Percentiles rank a stretch among this genome's conserved stretches.
Conservation (phyloP, 2,888 invertebrate genomes). For the Apomyelois bistriatella region DNA sequence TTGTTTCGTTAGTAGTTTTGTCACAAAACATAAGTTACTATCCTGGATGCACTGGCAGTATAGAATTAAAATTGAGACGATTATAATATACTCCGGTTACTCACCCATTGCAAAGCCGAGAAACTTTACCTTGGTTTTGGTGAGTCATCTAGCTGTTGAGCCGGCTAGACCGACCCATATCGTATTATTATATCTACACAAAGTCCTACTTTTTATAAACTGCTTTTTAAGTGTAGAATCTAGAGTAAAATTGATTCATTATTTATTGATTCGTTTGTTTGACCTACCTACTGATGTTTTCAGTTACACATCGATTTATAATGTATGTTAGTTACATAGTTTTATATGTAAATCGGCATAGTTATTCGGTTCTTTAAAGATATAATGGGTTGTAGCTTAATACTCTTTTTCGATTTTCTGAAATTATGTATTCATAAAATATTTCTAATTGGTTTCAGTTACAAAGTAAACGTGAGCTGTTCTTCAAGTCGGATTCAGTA, state of each 20-base stretch:
- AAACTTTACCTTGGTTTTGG: conserved; percentile 42
- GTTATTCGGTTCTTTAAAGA: too few species aligned
- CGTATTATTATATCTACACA: conserved; percentile 10
- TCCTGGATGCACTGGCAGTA: too few species aligned
- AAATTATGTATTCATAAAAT: background rate
- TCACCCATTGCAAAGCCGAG: conserved; percentile 25
- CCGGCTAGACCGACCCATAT: conserved; percentile 44
- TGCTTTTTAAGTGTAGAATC: background rate
- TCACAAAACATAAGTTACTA: too few species aligned
- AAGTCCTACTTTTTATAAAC: background rate
- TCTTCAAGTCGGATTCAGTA: conserved; percentile 87
- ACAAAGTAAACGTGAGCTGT: conserved; percentile 92
- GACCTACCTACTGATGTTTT: too few species aligned
- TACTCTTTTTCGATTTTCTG: background rate
- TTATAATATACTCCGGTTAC: too few species aligned
- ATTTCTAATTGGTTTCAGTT: conserved; percentile 75
- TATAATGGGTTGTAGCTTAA: too few species aligned
- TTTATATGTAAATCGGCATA: too few species aligned
- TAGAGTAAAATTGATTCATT: background rate
- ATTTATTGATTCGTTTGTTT: background rate
- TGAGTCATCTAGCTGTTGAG: conserved; percentile 60
- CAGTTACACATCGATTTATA: too few species aligned
- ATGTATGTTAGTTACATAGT: too few species aligned
- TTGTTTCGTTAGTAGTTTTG: too few species aligned
- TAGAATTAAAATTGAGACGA: too few species aligned